Percentiles rank a stretch among this genome's conserved stretches.
phyloP scores from a whole-genome alignment of 2,888 invertebrate genomes.

The Cataglyphis livida region DNA sequence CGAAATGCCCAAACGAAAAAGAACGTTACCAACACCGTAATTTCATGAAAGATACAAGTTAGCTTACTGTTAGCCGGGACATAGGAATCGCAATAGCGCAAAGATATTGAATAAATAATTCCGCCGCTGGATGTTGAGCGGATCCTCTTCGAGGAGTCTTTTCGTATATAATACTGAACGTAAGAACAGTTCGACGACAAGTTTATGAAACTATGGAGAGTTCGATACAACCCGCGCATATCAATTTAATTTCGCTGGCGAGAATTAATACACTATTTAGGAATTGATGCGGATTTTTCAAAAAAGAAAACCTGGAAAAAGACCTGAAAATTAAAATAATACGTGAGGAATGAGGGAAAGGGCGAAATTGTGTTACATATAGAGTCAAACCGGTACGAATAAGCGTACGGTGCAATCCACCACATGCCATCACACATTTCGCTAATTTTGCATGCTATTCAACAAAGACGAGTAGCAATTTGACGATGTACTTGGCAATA shows the following conservation, averaged over 20 bases:
- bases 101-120: constrained; percentile 39
- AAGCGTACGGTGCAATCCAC: constrained; percentile 38
- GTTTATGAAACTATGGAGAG: constrained; percentile 2
- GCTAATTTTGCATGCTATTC: constrained; percentile 31
- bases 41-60: constrained; percentile 51
- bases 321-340: background rate
- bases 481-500: constrained; percentile 15
- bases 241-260: constrained; percentile 16
- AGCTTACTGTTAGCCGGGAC: constrained; percentile 40
- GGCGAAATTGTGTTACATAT: constrained; percentile 37
- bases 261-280: background rate
- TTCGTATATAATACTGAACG: constrained; percentile 39
- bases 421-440: constrained; percentile 36
- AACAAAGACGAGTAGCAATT: constrained; percentile 28
- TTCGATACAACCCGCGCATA: background rate
- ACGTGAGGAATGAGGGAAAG: background rate
- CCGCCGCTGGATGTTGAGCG: background rate
- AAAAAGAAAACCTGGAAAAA: background rate
- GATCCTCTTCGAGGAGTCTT: constrained; percentile 7
- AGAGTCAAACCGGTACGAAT: constrained; percentile 5
- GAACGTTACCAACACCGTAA: constrained; percentile 61
- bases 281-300: constrained; percentile 8
- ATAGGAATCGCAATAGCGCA: constrained; percentile 38
- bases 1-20: constrained; percentile 67
- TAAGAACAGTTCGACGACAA: constrained; percentile 16